Evolutionary conservation across 2,888 invertebrate species (phyloP).

Genomic region (Sesia apiformis): DNA sequence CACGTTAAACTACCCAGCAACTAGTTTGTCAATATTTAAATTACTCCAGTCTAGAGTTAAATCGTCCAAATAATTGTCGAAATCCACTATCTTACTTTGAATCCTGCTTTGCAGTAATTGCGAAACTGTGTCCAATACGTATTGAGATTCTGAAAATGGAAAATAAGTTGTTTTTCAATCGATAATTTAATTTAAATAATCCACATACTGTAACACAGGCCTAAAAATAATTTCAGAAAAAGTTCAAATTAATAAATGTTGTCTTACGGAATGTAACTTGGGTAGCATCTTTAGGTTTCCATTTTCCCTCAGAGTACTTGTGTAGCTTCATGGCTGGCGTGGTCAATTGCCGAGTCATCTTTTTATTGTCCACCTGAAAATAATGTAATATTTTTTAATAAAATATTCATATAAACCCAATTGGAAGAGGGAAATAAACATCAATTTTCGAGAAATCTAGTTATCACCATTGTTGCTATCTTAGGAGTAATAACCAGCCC

Average conservation of each 20-base stretch:
- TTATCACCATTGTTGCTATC: too few relatives aligned
- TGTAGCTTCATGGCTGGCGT: constrained; percentile 83
- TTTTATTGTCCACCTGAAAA: constrained; percentile 86
- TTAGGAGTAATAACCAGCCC: too few relatives aligned
- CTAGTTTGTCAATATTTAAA: constrained; percentile 56
- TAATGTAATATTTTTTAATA: background rate
- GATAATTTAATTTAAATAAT: too few relatives aligned
- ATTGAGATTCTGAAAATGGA: constrained; percentile 45
- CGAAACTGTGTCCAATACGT: constrained; percentile 78
- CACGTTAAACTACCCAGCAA: constrained; percentile 16
- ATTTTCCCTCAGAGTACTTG: constrained; percentile 83
- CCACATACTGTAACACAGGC: too few relatives aligned
- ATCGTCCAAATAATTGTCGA: constrained; percentile 97
- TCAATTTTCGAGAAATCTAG: too few relatives aligned
- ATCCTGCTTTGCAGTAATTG: constrained; percentile 81
- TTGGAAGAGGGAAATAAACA: too few relatives aligned
- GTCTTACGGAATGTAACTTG: constrained; percentile 50
- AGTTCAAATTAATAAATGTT: too few relatives aligned
- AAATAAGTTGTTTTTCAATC: too few relatives aligned
- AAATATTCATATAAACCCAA: too few relatives aligned
- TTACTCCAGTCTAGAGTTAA: constrained; percentile 93
- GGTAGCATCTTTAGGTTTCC: constrained; percentile 71
- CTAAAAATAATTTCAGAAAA: too few relatives aligned
- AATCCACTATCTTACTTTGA: constrained; percentile 90
- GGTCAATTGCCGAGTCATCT: constrained; percentile 79